Base-by-base conservation (phyloP, 2,888 invertebrate species). In the Athripsodes cinereus region DNA sequence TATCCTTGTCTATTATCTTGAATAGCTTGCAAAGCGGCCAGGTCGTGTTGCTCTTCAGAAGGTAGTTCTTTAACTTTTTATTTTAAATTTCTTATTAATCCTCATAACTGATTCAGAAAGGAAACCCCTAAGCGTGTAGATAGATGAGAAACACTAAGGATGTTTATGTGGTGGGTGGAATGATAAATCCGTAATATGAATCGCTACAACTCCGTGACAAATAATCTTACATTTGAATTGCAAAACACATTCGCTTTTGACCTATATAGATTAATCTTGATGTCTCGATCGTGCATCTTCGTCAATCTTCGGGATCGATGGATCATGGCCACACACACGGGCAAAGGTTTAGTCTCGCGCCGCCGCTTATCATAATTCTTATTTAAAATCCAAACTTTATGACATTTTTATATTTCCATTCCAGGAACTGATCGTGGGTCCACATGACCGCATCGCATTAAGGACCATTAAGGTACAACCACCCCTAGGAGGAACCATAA, bases 381-480 rank as follows among this genome's bases (percentile, higher is more conserved):
- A 60, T 62, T 62, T 62, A 60, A 60, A 60, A 58, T 40, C 56
- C 54, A 51, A 47, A 18, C 60, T 62, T 62, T 62, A 62, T 58
- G 60, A 57, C 59, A 60, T 62, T 62, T 63, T 61, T 61, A 61
- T 63, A 59, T 58, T 50, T 51, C 48, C 53, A 57, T 61, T 61
- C 60, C 59, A 55, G 59, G 63, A 63, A 59, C 55, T 22, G 63
- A 63, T 57, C 63, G 63, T 63, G 63, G 59, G 50, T 52, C 55
- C 63, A 59, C 63, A 61, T 56, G 54, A 54, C 57, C 50, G 59
- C 48, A 61, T 59, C 59, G 59, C 54, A 61, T 63, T 63, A 63
- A 52, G 52, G 19, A 2, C 8, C 35, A 16, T 20, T 34, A 51
- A 46, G 50, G 16, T n/a, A 48, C 26, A 51, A 21, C 54, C 11